These are phyloP conservation scores for Notarius lentiginosus DNA, from an alignment of 2,113 vertebrate species.

Conservation along the genomic window DNA sequence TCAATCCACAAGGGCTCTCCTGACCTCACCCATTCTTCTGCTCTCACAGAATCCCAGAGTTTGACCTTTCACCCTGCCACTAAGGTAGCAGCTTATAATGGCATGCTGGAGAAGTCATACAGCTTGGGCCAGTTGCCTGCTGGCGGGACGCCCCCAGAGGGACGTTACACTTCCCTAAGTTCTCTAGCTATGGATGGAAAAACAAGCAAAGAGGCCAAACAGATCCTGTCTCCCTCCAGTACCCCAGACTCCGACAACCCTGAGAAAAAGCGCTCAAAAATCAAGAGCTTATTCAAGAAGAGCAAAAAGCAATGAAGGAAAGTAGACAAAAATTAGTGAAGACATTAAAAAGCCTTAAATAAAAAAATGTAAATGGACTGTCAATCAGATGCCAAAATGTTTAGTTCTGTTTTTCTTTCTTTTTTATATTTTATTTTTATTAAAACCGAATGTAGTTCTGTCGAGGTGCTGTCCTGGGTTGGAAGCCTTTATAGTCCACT, in stretches of 20 bases:
- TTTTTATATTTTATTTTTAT: slow-evolving; percentile 57
- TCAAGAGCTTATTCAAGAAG: slow-evolving; percentile 97
- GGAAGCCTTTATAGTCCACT: slow-evolving; percentile 75
- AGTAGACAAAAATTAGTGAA: slow-evolving; percentile 26
- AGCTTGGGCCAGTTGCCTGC: slow-evolving; percentile 91
- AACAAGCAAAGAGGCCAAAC: slow-evolving; percentile 77
- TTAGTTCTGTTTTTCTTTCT: slow-evolving; percentile 59
- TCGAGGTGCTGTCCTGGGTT: slow-evolving; percentile 70
- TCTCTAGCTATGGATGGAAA: slow-evolving; percentile 83
- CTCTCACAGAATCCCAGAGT: slow-evolving; percentile 85
- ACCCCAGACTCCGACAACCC: slow-evolving; percentile 89
- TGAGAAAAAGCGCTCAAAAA: slow-evolving; percentile 95
- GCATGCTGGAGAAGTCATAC: slow-evolving; percentile 96
- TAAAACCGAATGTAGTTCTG: slow-evolving; percentile 83
- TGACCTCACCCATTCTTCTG: slow-evolving; percentile 74
- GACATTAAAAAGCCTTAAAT: slow-evolving; percentile 48
- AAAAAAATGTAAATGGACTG: slow-evolving; percentile 56
- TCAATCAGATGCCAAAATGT: slow-evolving; percentile 67
- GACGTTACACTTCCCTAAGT: slow-evolving; percentile 82
- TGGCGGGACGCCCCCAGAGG: slow-evolving; percentile 73
- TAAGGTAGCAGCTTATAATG: slow-evolving; percentile 84
- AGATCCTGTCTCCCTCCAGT: slow-evolving; percentile 80
- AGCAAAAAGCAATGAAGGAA: slow-evolving; percentile 64
- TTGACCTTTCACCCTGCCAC: slow-evolving; percentile 83
- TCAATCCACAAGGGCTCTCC: slow-evolving; percentile 80